Conservation (phyloP, 2,113 vertebrate genomes). For the Cariama cristata region DNA sequence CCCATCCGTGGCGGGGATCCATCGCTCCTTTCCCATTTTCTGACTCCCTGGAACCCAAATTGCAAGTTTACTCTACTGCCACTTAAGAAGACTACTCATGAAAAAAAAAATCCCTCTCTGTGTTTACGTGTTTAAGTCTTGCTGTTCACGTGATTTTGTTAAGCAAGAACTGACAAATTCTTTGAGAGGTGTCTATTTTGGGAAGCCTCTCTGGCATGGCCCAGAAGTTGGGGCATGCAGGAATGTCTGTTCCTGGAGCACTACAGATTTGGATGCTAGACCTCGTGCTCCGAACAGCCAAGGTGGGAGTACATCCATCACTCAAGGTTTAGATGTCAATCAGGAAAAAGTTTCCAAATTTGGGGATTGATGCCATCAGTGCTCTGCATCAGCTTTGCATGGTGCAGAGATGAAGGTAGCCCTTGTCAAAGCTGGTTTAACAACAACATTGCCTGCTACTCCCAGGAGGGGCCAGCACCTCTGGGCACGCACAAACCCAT, state of each 20-base stretch:
- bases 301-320: neutral
- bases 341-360: neutral
- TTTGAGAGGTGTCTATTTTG: neutral
- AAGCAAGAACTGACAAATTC: neutral
- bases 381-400: neutral
- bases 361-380: neutral
- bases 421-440: neutral
- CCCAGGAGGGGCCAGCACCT: neutral
- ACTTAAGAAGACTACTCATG: neutral
- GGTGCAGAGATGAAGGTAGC: neutral
- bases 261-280: neutral
- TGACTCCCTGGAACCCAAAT: neutral
- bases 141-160: neutral
- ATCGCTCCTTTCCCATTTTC: neutral
- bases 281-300: neutral
- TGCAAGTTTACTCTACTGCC: neutral
- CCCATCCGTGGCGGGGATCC: neutral
- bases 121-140: neutral
- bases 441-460: neutral
- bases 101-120: neutral
- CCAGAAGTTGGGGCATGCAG: neutral
- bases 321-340: neutral
- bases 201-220: neutral
- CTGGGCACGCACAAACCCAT: neutral
- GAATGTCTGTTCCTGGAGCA: neutral